These are phyloP conservation scores for Hyles euphorbiae DNA, from an alignment of 1,140 invertebrate species.

Conservation along the genomic window DNA sequence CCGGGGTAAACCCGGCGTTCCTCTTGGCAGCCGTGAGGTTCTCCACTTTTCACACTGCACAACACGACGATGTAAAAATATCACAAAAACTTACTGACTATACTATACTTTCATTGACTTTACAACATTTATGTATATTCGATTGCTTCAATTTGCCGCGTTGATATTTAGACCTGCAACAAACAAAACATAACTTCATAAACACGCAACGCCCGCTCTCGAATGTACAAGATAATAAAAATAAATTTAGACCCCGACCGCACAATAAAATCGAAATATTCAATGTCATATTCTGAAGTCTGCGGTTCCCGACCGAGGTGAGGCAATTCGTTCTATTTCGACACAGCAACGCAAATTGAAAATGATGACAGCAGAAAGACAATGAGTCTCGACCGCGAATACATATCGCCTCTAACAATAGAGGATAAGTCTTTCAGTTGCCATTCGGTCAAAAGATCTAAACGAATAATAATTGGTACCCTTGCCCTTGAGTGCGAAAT, in stretches of 20 bases:
- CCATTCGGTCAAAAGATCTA: slow-evolving; percentile 53
- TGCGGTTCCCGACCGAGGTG: slow-evolving; percentile 37
- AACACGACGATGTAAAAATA: slow-evolving; percentile 19
- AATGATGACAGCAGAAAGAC: slow-evolving; percentile 35
- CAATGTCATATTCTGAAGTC: slow-evolving; percentile 15
- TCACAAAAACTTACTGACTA: slow-evolving; percentile 10
- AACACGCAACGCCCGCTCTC: slow-evolving; percentile 5
- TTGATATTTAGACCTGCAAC: slow-evolving; percentile 50
- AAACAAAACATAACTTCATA: slow-evolving; percentile 22
- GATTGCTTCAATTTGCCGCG: slow-evolving; percentile 14
- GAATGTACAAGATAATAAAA: slow-evolving; percentile 12
- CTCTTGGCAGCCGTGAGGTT: slow-evolving; percentile 44
- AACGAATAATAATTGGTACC: slow-evolving; percentile 54
- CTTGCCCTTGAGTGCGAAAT: slow-evolving; percentile 65
- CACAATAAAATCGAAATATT: slow-evolving; percentile 12
- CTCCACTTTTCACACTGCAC: slow-evolving; percentile 56
- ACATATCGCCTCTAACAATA: slow-evolving; percentile 33
- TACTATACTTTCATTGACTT: slow-evolving; percentile 6
- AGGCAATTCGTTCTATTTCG: slow-evolving; percentile 26
- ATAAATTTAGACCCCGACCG: slow-evolving; percentile 10
- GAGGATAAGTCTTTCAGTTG: slow-evolving; percentile 37
- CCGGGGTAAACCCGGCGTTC: slow-evolving; percentile 56
- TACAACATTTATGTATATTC: slow-evolving; percentile 7
- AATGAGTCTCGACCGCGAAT: slow-evolving; percentile 47
- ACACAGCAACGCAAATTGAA: slow-evolving; percentile 29